phyloP scores from a whole-genome alignment of 1,140 invertebrate species.

The Tetraneura akinire region DNA sequence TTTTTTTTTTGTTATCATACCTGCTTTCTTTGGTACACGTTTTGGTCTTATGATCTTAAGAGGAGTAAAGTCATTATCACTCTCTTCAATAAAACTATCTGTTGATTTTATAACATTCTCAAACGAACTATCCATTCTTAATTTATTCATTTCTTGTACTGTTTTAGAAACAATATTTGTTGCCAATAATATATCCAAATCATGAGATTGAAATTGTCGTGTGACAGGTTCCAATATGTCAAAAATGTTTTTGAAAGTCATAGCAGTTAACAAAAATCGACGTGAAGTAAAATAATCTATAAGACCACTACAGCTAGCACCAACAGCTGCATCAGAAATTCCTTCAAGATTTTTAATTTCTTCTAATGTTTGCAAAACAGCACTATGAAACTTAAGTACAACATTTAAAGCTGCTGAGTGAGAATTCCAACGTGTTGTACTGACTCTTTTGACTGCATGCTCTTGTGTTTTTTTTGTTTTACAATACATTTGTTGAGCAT shows the following conservation, averaged over 20 bases:
- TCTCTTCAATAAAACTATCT: not conserved
- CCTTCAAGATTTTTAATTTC: not conserved
- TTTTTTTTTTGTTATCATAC: no score
- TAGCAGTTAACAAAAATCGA: not conserved
- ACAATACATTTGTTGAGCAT: not conserved
- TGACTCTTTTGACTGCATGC: not conserved
- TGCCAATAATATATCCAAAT: slow-evolving; percentile 12
- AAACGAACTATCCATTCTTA: not conserved
- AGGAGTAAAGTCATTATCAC: not conserved
- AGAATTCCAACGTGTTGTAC: not conserved
- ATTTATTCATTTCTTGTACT: not conserved
- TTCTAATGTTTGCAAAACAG: not conserved
- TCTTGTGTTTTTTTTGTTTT: not conserved
- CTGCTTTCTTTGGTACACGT: slow-evolving; percentile 10
- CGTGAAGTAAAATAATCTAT: not conserved
- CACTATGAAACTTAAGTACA: not conserved
- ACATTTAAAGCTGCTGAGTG: not conserved
- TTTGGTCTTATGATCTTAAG: not conserved
- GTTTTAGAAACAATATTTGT: not conserved
- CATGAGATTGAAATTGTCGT: not conserved
- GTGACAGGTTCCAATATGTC: not conserved
- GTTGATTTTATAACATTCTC: not conserved
- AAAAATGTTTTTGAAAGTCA: not conserved
- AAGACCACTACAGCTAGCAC: not conserved
- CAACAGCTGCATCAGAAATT: not conserved